Percentiles rank a stretch among this genome's conserved stretches.
phyloP scores from a whole-genome alignment of 92 coral and sea anemone species.

The Heliopora coerulea region DNA sequence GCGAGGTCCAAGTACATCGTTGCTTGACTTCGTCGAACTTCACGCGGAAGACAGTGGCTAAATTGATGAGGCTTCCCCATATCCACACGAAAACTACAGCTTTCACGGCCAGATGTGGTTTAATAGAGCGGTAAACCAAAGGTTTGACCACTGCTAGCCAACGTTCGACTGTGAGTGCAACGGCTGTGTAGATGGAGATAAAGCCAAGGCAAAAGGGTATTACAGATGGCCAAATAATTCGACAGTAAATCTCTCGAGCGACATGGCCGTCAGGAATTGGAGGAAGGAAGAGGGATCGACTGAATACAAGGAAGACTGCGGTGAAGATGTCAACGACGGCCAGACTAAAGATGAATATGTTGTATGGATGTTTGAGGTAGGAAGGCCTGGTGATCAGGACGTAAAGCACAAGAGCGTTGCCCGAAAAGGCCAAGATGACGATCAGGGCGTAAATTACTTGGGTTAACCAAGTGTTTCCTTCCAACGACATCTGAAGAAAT shows the following conservation, averaged over 20 bases:
- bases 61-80: neutral
- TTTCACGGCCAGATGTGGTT: neutral
- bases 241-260: constrained; percentile 62
- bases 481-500: constrained; percentile 41
- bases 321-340: constrained; percentile 72
- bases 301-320: constrained; percentile 64
- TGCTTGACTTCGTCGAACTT: neutral
- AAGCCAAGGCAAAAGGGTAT: neutral
- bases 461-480: constrained; percentile 41
- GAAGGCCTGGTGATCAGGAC: constrained; percentile 51
- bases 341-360: constrained; percentile 64
- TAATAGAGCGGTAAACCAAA: neutral
- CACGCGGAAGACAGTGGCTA: constrained; percentile 4
- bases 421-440: constrained; percentile 61
- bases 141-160: constrained; percentile 40
- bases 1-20: neutral
- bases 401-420: constrained; percentile 60
- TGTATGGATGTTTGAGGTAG: constrained; percentile 66
- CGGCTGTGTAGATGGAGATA: constrained; percentile 7
- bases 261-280: constrained; percentile 48
- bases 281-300: constrained; percentile 56
- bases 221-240: constrained; percentile 47
- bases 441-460: constrained; percentile 54
- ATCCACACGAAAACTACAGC: constrained; percentile 5
- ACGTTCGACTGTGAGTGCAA: constrained; percentile 18